Base-by-base conservation (phyloP, 2,797 vertebrate species). In the Periophthalmus magnuspinnatus region DNA sequence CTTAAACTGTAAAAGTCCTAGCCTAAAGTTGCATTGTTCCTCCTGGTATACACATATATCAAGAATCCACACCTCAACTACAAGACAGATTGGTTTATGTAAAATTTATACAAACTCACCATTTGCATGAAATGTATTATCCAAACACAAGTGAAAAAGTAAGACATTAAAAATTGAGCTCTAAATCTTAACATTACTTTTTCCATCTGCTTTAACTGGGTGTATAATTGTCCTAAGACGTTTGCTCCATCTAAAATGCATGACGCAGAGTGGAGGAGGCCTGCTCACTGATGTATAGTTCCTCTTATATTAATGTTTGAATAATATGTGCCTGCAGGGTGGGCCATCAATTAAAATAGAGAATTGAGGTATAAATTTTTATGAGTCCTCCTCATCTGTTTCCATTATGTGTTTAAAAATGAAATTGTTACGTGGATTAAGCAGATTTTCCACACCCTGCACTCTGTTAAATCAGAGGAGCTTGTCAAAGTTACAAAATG, bases 271-370 rank as follows among this genome's bases (percentile, higher is more conserved):
- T 83, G 80, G 84, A 94, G 89, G 90, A 94, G 94, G 93, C 88
- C 88, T 94, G 93, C 92, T 93, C 93, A 94, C 94, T 96, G 95
- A 96, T 96, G 94, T 95, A 95, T 94, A 92, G 92, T 93, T 94
- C 94, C 95, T 96, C 96, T 90, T 90, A 86, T 96, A 97, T 97
- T 96, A 97, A 97, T 96, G 96, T 96, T 97, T 97, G 94, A 97
- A 95, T 98, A 97, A 98, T 97, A 95, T 95, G 95, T 91, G 95
- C 94, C 97, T 95, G 86, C 91, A 95, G 95, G 96, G 95, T 91
- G 88, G 94, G 94, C 94, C 85, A 95, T 96, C 95, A 96, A 97
- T 98, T 97, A 96, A 94, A 95, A 93, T 91, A 86, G 89, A 85
- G 94, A 94, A 97, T 97, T 93, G 95, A 95, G 92, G 92, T 96